phyloP scores from a whole-genome alignment of 2,113 vertebrate genomes.

The Mohoua ochrocephala region DNA sequence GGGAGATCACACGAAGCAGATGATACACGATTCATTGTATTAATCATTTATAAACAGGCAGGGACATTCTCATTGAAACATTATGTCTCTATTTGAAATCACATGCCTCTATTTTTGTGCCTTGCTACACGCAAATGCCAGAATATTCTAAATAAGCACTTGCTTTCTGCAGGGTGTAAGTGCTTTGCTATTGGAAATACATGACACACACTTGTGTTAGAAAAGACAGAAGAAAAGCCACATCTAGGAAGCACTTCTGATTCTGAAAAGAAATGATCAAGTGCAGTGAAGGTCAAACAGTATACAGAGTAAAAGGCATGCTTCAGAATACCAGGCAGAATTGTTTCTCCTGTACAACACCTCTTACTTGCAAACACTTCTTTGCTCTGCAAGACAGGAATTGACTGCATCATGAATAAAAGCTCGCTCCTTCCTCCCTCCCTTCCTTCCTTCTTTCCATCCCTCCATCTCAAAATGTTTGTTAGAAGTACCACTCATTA shows the following conservation, averaged over 20 bases:
- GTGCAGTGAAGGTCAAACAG: neutral
- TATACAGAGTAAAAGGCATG: neutral
- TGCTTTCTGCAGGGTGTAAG: neutral
- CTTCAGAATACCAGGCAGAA: neutral
- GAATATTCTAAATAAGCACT: neutral
- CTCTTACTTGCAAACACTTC: neutral
- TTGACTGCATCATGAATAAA: neutral
- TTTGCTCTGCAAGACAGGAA: neutral
- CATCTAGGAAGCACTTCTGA: neutral
- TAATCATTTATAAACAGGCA: slow-evolving; percentile 46
- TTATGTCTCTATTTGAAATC: neutral
- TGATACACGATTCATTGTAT: neutral
- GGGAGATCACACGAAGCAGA: neutral
- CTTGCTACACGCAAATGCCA: neutral
- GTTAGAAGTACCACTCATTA: neutral
- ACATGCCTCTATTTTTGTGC: neutral
- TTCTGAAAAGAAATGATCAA: neutral
- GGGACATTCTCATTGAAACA: slow-evolving; percentile 35
- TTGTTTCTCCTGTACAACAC: neutral
- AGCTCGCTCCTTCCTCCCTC: slow-evolving; percentile 35
- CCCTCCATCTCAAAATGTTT: neutral
- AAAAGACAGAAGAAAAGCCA: neutral
- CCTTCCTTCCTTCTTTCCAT: slow-evolving; percentile 42
- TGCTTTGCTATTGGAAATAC: neutral
- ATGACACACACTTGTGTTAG: neutral